Evolutionary conservation across 2,113 vertebrate genomes (phyloP), one percentile per base, ranked within the genome.

Genomic region (Spheniscus mendiculus): DNA sequence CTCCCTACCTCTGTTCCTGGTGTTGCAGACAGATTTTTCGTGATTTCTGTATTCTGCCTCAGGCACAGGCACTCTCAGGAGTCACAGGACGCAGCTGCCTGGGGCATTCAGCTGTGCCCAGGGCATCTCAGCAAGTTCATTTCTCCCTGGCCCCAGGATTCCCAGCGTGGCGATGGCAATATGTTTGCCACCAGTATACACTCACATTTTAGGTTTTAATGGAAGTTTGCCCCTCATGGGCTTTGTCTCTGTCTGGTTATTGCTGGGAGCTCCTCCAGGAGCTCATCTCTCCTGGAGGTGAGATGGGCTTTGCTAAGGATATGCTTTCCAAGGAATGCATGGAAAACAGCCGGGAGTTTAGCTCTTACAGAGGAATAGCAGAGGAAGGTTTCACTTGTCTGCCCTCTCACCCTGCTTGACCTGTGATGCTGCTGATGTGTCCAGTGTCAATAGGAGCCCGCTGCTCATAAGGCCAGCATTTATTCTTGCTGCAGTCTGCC

Each of bases 61-160:
- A 10, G 76, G 96, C 96, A n/a, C 30, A 16, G 78, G 32, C n/a
- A 25, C 85, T n/a, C 92, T 12, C 2, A 63, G 92, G 93, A 69
- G 38, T 5, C 53, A 7, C 85, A 85, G 66, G 19, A 56, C 67
- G 85, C 6, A 2, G 53, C 53, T 96, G 93, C 96, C 90, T 62
- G 93, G 66, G 74, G 95, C 66, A 2, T 26, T 69, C 94, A 91
- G 93, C 72, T 95, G 93, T 45, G 86, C 93, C 86, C 89, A 38
- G 67, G 76, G 72, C 5, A 0, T 42, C 86, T 56, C 55, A 11
- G 55, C 42, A 45, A 59, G 55, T 55, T 89, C 87, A 32, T 12
- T 56, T 12, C 36, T 89, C 62, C 32, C 71, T 15, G 4, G 50
- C 22, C 12, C 38, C 61, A 38, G 69, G 10, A 2, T 13, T 49